A percentile compares a stretch with the other conserved stretches of the same genome.
Evolutionary conservation across 1,140 invertebrate species (phyloP).

Genomic region (Calephelis nemesis): DNA sequence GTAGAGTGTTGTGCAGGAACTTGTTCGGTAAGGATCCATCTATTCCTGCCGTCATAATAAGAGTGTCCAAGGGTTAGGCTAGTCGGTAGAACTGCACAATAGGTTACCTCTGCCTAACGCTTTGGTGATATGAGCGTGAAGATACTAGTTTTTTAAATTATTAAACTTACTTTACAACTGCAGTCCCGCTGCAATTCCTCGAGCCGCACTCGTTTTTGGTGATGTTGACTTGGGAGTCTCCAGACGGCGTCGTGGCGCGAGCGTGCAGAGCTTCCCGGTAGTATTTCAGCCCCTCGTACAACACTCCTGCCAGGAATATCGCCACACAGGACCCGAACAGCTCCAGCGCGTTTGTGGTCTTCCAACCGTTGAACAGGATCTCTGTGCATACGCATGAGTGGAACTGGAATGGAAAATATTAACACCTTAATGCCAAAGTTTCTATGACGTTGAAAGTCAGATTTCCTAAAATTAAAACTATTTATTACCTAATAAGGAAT

Average conservation of each 20-base stretch:
- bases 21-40: no score
- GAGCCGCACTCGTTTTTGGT: conserved; percentile 81
- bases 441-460: no score
- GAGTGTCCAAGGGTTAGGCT: no score
- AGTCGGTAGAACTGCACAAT: no score
- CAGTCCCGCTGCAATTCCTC: conserved; percentile 81
- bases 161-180: conserved; percentile 59
- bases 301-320: conserved; percentile 90
- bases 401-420: conserved; percentile 83
- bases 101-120: no score
- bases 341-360: conserved; percentile 84
- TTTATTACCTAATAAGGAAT: no score
- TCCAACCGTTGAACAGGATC: conserved; percentile 90
- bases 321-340: conserved; percentile 91
- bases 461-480: no score
- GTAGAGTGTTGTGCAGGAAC: no score
- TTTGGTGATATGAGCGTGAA: no score
- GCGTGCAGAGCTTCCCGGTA: conserved; percentile 90
- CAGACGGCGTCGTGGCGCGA: conserved; percentile 84
- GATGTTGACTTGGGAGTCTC: conserved; percentile 83
- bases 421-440: no score
- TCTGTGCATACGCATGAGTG: conserved; percentile 87
- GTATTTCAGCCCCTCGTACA: conserved; percentile 96
- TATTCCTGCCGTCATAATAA: no score
- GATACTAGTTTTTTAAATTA: no score